Evolutionary conservation across 2,888 invertebrate genomes (phyloP), one percentile per base, ranked within the genome.

Genomic region (Scrobipalpa atriplicella): DNA sequence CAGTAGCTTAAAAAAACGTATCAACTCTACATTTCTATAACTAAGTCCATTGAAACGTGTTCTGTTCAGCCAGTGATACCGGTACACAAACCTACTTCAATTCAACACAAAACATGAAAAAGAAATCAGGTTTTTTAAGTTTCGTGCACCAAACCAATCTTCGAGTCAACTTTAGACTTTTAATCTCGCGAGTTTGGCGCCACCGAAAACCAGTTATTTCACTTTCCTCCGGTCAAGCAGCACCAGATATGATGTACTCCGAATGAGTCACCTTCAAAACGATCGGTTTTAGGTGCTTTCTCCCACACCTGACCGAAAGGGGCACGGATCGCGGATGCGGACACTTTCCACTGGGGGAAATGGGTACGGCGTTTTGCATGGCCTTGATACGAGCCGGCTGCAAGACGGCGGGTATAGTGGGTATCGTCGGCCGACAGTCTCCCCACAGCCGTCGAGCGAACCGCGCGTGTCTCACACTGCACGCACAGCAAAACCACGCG

Each of bases 301-400:
- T 89, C 90, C 87, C 88, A 87, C 90, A 89, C 90, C 89, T 58
- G 58, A 38, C 58, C 84, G 84, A 85, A 88, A 87, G 85, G 85
- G 84, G 87, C 87, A 87, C 88, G 86, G 83, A 86, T 89, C 88
- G 85, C 91, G 91, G 91, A 91, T 91, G 80, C 85, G 83, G 85
- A 84, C 86, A 90, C 91, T 91, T 91, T 91, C 91, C 89, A 91
- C 87, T 83, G 81, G 80, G 77, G 84, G 87, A 88, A 90, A 89
- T 89, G 90, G 87, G 90, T 88, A 85, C 90, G 86, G 77, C 75
- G 86, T 84, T 90, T 89, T 87, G 89, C 89, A 85, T 90, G 90
- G 87, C 90, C 90, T 87, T 89, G 91, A 89, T 91, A 87, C 79
- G 71, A 75, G 71, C 70, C 66, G 69, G 66, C 68, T 68, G 58